These are phyloP conservation scores for Marasmarcha lunaedactyla DNA, from an alignment of 2,888 invertebrate species.

Conservation along the genomic window DNA sequence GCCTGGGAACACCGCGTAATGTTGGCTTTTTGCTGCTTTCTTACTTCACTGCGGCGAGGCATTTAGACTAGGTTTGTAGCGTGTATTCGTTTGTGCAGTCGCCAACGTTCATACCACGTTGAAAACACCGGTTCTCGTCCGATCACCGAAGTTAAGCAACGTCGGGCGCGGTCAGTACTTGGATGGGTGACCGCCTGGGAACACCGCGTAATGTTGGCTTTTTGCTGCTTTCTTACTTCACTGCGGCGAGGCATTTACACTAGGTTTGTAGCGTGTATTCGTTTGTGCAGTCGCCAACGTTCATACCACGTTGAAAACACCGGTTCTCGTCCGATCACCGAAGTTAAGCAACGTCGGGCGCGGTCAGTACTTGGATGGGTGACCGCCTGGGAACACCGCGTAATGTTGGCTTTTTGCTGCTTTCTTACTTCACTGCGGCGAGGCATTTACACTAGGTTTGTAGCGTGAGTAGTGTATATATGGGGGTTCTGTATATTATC, in stretches of 20 bases:
- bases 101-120: conserved; percentile 35
- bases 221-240: conserved; percentile 21
- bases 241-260: too few relatives aligned
- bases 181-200: conserved; percentile 62
- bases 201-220: conserved; percentile 48
- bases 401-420: conserved; percentile 3
- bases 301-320: conserved; percentile 57
- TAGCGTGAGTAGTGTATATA: too few relatives aligned
- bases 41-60: too few relatives aligned
- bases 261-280: too few relatives aligned
- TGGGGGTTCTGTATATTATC: too few relatives aligned
- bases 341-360: conserved; percentile 62
- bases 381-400: conserved; percentile 52
- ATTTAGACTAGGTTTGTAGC: too few relatives aligned
- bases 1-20: conserved; percentile 52
- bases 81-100: too few relatives aligned
- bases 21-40: conserved; percentile 36
- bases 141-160: conserved; percentile 65
- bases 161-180: conserved; percentile 63
- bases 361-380: conserved; percentile 62
- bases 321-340: conserved; percentile 64
- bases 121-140: conserved; percentile 52
- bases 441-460: too few relatives aligned
- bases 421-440: too few relatives aligned
- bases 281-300: conserved; percentile 33